Percentiles rank a stretch among this genome's conserved stretches.
These are phyloP conservation scores for Gnathonemus longibarbis DNA, from an alignment of 2,113 vertebrate species.

Conservation along the genomic window DNA sequence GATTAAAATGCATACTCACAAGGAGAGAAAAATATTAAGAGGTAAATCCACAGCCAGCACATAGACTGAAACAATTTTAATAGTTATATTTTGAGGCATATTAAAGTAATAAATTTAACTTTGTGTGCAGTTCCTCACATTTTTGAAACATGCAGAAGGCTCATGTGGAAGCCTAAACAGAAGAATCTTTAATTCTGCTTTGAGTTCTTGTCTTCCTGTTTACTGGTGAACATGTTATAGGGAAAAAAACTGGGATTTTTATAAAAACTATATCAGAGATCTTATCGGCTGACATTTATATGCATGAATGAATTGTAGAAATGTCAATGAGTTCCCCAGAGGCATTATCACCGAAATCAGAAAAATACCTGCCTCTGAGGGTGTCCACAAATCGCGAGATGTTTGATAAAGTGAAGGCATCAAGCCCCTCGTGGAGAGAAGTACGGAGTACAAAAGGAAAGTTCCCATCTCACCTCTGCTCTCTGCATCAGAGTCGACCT, in stretches of 20 bases:
- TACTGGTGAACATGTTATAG: not conserved
- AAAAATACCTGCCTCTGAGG: not conserved
- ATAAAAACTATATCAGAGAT: not conserved
- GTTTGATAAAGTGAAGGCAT: not conserved
- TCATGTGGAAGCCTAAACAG: not conserved
- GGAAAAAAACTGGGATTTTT: not conserved
- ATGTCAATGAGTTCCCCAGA: not conserved
- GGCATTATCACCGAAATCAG: not conserved
- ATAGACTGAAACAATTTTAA: not conserved
- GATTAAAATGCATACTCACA: not conserved
- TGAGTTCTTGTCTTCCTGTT: not conserved
- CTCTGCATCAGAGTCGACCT: constrained; percentile 36
- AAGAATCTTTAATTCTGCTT: not conserved
- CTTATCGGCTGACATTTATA: not conserved
- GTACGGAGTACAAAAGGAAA: not conserved
- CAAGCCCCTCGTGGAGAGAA: not conserved
- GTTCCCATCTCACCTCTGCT: constrained; percentile 38
- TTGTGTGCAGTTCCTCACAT: not conserved
- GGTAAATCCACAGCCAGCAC: not conserved
- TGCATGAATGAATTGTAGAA: not conserved
- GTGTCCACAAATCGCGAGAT: not conserved
- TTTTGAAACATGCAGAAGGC: not conserved
- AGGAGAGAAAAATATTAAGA: not conserved
- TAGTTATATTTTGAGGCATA: not conserved
- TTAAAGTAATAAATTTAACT: not conserved